Base-by-base conservation (phyloP, 2,797 vertebrate species). In the Chelon labrosus region DNA sequence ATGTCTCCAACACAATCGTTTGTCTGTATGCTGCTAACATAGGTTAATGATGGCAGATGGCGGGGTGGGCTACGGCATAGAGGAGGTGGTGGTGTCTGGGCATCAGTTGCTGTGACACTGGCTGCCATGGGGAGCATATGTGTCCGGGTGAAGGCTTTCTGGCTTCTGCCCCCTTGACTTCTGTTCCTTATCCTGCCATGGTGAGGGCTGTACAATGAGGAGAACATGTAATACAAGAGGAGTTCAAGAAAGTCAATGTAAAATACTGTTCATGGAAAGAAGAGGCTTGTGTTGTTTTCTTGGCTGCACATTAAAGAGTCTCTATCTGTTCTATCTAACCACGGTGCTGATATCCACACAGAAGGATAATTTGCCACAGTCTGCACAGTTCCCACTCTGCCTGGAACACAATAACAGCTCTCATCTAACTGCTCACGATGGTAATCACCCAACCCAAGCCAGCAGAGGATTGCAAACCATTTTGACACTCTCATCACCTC, bases 41-140 rank as follows among this genome's bases (percentile, higher is more conserved):
- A 54, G 82, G 84, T 83, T 83, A 88, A 83, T 68, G 57, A 71
- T 8, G 80, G 79, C 92, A 91, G 89, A 91, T 90, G 90, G 86
- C 72, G 38, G 75, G 60, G 65, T 66, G 73, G 70, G 67, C 74
- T 83, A 62, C 49, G 16, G 53, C 47, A 60, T 25, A 73, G 52
- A 79, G 65, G 75, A 46, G 61, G 52, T 55, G 57, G 54, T 27
- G 25, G 25, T 27, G 25, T 27, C 25, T 27, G 16, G 51, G 31
- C 53, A 60, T 54, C 1, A 12, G 39, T 65, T 57, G 62, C 79
- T 67, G 63, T 65, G 80, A 78, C 53, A 49, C 27, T 71, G 60
- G 62, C 75, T 64, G 71, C 60, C 53, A 31, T 31, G 25, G 31
- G 63, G 61, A 82, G 55, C 81, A 76, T 74, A 76, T 80, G 79